Conservation (phyloP, 2,888 invertebrate genomes). For the Vanessa cardui region DNA sequence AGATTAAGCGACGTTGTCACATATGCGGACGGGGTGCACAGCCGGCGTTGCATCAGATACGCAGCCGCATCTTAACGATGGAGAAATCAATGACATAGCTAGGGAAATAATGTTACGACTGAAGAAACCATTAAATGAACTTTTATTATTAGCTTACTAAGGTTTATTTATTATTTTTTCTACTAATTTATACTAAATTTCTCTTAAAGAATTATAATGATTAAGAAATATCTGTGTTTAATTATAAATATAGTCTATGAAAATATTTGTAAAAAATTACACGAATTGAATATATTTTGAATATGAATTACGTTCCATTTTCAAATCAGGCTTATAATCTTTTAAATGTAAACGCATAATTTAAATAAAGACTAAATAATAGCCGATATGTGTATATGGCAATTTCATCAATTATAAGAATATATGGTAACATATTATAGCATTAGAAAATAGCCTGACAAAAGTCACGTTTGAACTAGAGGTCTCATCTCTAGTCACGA, state of each 20-base stretch:
- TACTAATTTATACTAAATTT: too few relatives aligned
- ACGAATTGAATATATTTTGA: too few relatives aligned
- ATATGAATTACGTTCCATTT: too few relatives aligned
- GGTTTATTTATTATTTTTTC: background rate
- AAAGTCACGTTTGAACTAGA: constrained; percentile 40
- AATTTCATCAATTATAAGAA: too few relatives aligned
- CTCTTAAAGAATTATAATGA: too few relatives aligned
- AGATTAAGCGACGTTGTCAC: constrained; percentile 1
- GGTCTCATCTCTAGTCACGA: constrained; percentile 43
- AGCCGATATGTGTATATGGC: too few relatives aligned
- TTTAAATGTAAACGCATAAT: too few relatives aligned
- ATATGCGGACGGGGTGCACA: constrained; percentile 1
- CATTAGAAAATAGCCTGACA: constrained; percentile 8
- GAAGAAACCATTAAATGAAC: background rate
- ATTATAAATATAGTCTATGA: too few relatives aligned
- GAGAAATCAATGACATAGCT: constrained; percentile 3
- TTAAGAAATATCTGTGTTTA: too few relatives aligned
- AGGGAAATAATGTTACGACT: constrained; percentile 4
- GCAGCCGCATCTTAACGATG: constrained; percentile 3
- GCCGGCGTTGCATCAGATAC: constrained; percentile 5
- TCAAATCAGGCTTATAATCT: too few relatives aligned
- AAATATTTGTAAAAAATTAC: too few relatives aligned
- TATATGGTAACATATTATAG: background rate
- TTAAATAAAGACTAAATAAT: too few relatives aligned
- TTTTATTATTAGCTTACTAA: background rate